These are phyloP conservation scores for Excalfactoria chinensis DNA, from an alignment of 2,113 vertebrate genomes.

Conservation along the genomic window DNA sequence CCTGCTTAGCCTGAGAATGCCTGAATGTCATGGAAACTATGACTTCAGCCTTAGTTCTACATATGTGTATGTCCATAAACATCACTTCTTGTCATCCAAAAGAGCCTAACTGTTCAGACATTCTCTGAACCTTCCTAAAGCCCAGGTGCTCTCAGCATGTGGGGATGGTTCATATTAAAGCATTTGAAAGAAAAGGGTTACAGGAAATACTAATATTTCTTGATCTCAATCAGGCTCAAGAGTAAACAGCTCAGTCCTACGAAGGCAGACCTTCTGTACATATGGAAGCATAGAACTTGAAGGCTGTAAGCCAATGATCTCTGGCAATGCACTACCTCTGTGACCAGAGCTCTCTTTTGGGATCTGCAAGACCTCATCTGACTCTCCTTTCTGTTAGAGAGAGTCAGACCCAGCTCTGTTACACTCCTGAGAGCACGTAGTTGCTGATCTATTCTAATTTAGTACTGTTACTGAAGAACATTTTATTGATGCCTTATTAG, in stretches of 20 bases:
- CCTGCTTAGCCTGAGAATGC: not conserved
- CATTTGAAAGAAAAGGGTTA: not conserved
- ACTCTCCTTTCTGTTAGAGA: not conserved
- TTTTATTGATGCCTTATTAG: not conserved
- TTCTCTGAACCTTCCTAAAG: not conserved
- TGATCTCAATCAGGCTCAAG: not conserved
- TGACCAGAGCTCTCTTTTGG: not conserved
- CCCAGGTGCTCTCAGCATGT: not conserved
- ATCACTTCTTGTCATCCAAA: not conserved
- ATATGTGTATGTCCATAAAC: not conserved
- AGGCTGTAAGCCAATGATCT: not conserved
- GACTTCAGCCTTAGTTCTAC: not conserved
- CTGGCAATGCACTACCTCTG: not conserved
- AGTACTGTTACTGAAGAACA: not conserved
- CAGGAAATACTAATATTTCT: not conserved
- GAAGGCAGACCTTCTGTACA: not conserved
- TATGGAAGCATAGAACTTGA: not conserved
- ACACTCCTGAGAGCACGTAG: not conserved
- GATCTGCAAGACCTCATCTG: not conserved
- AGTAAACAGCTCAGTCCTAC: not conserved
- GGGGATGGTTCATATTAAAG: not conserved
- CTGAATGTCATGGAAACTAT: not conserved
- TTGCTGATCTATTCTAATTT: not conserved
- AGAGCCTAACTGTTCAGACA: not conserved
- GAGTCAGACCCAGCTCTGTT: not conserved